A percentile compares a stretch with the other conserved stretches of the same genome.
Evolutionary conservation across 2,888 invertebrate genomes (phyloP).

Genomic region (Adineta ricciae): DNA sequence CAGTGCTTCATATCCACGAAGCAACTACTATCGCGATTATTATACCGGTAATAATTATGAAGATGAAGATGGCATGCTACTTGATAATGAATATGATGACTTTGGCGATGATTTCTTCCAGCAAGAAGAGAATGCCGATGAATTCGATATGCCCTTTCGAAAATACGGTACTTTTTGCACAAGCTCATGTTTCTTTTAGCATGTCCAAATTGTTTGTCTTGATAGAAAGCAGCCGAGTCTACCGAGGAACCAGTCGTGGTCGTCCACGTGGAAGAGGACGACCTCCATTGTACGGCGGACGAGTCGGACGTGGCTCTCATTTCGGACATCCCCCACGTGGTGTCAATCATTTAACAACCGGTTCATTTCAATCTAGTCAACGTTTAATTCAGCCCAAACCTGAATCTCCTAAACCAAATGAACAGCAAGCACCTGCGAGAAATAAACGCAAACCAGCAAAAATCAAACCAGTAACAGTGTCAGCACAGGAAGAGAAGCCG

Average conservation of each 20-base stretch:
- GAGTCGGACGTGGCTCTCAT: neutral
- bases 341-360: slow-evolving; percentile 18
- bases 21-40: neutral
- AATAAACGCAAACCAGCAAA: neutral
- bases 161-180: neutral
- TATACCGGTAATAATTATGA: slow-evolving; percentile 3
- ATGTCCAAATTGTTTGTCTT: neutral
- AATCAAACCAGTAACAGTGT: neutral
- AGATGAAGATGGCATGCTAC: neutral
- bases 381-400: neutral
- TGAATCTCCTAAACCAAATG: neutral
- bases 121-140: neutral
- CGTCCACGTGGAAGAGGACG: neutral
- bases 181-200: too few relatives aligned
- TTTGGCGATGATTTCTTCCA: slow-evolving; percentile 19
- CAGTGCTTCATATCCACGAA: neutral
- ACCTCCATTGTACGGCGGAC: neutral
- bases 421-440: neutral
- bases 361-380: neutral
- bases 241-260: neutral
- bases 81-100: slow-evolving; percentile 10
- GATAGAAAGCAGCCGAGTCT: neutral
- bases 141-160: neutral
- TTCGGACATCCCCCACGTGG: slow-evolving; percentile 2
- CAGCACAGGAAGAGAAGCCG: neutral